These are phyloP conservation scores for Nyctalus aviator DNA, from an alignment of 2,797 vertebrate genomes.

Conservation along the genomic window DNA sequence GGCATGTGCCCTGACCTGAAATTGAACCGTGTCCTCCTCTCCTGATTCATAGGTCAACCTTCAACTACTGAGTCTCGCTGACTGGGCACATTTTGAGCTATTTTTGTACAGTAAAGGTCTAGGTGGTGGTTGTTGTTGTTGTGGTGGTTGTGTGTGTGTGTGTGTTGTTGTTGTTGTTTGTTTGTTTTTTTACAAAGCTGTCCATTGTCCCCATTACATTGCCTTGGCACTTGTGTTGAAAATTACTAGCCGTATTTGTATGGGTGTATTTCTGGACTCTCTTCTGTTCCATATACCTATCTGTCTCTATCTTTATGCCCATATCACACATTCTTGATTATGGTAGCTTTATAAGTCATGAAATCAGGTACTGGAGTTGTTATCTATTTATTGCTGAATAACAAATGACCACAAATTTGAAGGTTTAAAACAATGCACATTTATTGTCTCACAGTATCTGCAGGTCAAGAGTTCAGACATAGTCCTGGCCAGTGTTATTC, in stretches of 20 bases:
- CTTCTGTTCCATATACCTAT: background rate
- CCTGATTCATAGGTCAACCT: too few species aligned
- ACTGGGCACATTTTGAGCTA: too few species aligned
- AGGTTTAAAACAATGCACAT: slow-evolving; percentile 1
- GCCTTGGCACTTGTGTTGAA: slow-evolving; percentile 18
- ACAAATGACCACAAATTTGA: slow-evolving; percentile 23
- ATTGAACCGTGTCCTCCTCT: too few species aligned
- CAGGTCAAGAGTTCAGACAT: background rate
- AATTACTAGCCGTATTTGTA: background rate
- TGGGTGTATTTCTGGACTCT: slow-evolving; percentile 10
- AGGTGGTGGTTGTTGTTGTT: too few species aligned
- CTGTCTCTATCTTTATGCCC: background rate
- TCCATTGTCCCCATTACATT: slow-evolving; percentile 22
- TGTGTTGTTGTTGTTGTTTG: too few species aligned
- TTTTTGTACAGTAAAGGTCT: too few species aligned
- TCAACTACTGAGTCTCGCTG: too few species aligned
- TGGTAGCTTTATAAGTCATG: background rate
- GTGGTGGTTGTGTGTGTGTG: too few species aligned
- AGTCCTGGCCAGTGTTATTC: too few species aligned
- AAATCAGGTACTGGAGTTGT: background rate
- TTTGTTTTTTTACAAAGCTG: background rate
- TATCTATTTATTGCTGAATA: background rate
- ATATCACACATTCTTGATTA: background rate
- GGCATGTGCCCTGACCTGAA: too few species aligned
- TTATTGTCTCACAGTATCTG: background rate